phyloP scores from a whole-genome alignment of 2,113 vertebrate genomes.

The Paramormyrops kingsleyae region DNA sequence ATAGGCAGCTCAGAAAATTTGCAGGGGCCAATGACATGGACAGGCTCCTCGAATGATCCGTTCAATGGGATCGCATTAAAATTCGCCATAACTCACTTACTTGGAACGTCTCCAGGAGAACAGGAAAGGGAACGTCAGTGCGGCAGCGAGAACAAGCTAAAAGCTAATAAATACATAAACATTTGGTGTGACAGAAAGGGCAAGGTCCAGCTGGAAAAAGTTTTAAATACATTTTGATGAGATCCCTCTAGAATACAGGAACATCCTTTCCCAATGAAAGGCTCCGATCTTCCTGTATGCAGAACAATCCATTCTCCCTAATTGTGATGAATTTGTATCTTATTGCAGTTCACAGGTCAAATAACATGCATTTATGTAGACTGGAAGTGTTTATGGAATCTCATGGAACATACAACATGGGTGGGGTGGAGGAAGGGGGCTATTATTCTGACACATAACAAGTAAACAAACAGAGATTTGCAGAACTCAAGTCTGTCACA shows the following conservation, averaged over 20 bases:
- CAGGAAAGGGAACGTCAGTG: conserved; percentile 2
- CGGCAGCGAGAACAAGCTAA: conserved; percentile 15
- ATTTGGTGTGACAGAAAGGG: background rate
- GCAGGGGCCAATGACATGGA: conserved; percentile 16
- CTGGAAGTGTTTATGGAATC: background rate
- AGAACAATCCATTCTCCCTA: background rate
- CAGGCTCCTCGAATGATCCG: conserved; percentile 15
- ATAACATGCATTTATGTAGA: background rate
- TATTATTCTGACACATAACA: background rate
- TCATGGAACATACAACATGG: background rate
- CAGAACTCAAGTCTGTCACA: background rate
- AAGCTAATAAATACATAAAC: conserved; percentile 7
- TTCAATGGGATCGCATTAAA: conserved; percentile 33
- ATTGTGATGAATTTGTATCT: background rate
- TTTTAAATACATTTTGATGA: background rate
- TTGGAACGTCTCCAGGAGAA: conserved; percentile 30
- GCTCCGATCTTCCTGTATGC: background rate
- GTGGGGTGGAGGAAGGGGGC: background rate
- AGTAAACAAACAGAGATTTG: background rate
- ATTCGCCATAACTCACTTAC: conserved; percentile 33
- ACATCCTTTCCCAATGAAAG: background rate
- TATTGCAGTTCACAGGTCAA: background rate
- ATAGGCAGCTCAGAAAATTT: conserved; percentile 5
- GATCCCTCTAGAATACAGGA: background rate
- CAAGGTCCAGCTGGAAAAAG: background rate